Evolutionary conservation across 1,140 invertebrate genomes (phyloP).

Genomic region (Ridgeia piscesae): DNA sequence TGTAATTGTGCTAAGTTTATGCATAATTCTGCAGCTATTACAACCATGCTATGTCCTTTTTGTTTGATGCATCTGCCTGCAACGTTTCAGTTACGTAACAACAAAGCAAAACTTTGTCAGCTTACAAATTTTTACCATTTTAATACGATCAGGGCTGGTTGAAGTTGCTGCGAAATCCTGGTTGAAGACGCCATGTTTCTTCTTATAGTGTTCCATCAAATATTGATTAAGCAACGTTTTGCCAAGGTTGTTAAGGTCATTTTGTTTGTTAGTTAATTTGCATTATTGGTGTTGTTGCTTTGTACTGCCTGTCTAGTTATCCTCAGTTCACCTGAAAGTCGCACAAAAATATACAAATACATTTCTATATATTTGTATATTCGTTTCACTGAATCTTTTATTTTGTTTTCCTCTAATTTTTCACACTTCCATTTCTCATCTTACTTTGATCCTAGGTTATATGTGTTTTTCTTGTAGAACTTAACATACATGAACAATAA

Average conservation of each 20-base stretch:
- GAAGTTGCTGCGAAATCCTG: background rate
- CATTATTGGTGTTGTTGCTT: background rate
- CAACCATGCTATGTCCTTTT: background rate
- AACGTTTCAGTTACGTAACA: no score
- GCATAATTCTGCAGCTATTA: background rate
- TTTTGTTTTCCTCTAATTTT: background rate
- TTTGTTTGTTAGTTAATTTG: background rate
- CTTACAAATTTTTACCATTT: background rate
- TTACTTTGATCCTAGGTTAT: background rate
- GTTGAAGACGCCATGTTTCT: background rate
- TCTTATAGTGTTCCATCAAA: background rate
- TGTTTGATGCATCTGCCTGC: background rate
- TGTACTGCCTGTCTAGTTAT: background rate
- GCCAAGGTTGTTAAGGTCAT: background rate
- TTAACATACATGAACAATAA: background rate
- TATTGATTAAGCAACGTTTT: background rate
- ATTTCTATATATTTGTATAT: conserved; percentile 7
- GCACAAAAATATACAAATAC: conserved; percentile 6
- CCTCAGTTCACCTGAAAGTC: background rate
- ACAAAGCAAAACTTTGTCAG: background rate
- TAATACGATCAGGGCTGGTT: background rate
- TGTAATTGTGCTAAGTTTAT: background rate
- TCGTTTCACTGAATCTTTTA: background rate
- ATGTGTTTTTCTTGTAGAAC: conserved; percentile 6
- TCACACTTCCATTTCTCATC: background rate